These are phyloP conservation scores for Tetragnatha versicolor DNA, from an alignment of 1,140 invertebrate species.

Conservation along the genomic window DNA sequence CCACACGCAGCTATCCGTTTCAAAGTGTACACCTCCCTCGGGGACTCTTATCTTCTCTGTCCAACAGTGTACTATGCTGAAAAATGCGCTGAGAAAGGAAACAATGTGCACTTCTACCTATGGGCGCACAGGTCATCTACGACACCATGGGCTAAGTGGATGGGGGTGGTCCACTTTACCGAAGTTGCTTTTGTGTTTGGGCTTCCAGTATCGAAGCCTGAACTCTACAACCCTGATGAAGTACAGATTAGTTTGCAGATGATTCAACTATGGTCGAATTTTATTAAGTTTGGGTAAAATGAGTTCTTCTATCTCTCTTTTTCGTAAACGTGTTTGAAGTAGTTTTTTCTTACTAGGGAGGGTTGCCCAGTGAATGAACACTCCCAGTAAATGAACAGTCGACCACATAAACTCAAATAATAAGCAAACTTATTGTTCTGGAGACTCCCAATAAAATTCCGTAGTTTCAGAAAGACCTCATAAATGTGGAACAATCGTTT, in stretches of 20 bases:
- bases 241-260: conserved; percentile 40
- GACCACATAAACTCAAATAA: no score
- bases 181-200: conserved; percentile 56
- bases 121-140: conserved; percentile 40
- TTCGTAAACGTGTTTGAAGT: no score
- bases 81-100: neutral
- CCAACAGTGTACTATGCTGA: neutral
- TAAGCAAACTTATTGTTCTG: no score
- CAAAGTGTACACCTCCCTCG: neutral
- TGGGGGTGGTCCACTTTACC: conserved; percentile 50
- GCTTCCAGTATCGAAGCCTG: conserved; percentile 14
- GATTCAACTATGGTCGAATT: conserved; percentile 51
- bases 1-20: no score
- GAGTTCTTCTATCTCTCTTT: no score
- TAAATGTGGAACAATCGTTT: no score
- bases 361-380: no score
- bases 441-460: no score
- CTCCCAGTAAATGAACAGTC: no score
- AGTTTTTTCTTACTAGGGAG: no score
- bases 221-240: conserved; percentile 22
- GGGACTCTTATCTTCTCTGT: neutral
- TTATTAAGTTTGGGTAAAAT: conserved; percentile 50
- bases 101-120: conserved; percentile 53
- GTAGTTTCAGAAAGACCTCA: no score
- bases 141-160: conserved; percentile 41